Percentiles rank a stretch among this genome's conserved stretches.
phyloP scores from a whole-genome alignment of 2,113 vertebrate species.

The Silurus glanis region DNA sequence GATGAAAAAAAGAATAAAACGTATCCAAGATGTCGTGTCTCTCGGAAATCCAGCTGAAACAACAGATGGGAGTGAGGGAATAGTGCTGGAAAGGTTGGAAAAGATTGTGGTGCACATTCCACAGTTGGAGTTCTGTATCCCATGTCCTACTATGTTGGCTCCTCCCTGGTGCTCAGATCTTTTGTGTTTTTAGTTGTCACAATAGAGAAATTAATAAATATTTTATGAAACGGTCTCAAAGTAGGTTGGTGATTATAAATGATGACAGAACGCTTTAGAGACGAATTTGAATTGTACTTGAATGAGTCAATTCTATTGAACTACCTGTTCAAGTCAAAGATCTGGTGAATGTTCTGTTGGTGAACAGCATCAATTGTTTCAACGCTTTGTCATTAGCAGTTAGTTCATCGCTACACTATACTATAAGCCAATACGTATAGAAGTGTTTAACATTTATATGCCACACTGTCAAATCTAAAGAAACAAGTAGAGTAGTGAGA shows the following conservation, averaged over 20 bases:
- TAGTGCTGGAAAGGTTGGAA: conserved; percentile 54
- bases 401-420: too few relatives aligned
- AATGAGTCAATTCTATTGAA: neutral
- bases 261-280: neutral
- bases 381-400: too few relatives aligned
- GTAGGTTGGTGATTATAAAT: neutral
- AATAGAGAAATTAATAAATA: neutral
- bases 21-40: neutral
- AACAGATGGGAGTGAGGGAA: conserved; percentile 36
- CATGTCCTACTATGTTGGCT: conserved; percentile 50
- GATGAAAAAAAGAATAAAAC: conserved; percentile 14
- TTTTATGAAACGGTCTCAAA: neutral
- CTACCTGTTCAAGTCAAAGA: neutral
- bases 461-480: too few relatives aligned
- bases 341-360: neutral
- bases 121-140: conserved; percentile 54
- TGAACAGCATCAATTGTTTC: too few relatives aligned
- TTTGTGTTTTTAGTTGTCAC: neutral
- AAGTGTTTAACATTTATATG: too few relatives aligned
- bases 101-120: conserved; percentile 56
- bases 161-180: conserved; percentile 4
- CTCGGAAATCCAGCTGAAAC: conserved; percentile 52
- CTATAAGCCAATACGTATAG: too few relatives aligned
- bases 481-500: too few relatives aligned
- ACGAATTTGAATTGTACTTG: neutral